Base-by-base conservation (phyloP, 2,113 vertebrate genomes). In the Eulemur macaco region DNA sequence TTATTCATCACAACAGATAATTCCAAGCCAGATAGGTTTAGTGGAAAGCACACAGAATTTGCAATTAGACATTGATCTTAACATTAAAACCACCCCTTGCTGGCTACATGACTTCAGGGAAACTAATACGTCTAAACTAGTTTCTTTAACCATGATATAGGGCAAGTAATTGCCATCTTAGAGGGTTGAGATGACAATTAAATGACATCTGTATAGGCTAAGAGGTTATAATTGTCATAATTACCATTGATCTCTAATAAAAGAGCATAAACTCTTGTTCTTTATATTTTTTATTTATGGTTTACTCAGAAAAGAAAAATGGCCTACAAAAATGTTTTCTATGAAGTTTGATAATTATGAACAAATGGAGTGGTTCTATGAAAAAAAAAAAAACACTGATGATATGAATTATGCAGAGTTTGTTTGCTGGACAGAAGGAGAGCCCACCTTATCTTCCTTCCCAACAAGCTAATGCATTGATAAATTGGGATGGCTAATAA, bases 61-160 rank as follows among this genome's bases (percentile, higher is more conserved):
- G 50, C 15, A 78, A 87, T 94, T 80, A 83, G 45, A 69, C 11
- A 93, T 96, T 60, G 50, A 76, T 80, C 56, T 73, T 21, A 96
- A 88, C 47, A 47, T 71, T 74, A 17, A 91, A 89, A 91, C 8
- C 45, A 34, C 18, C 47, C 82, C 37, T 66, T 90, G 18, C 23
- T 82, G 34, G 9, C 56, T 87, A 18, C 25, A 66, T 56, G 6
- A 86, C 58, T n/a, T 58, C 14, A 89, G 74, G 69, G 0, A 42
- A 84, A 64, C 69, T 86, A 54, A 63, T 45, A 42, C 27, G 47
- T 63, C 34, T 84, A 52, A 87, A 84, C 42, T 39, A 29, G 29
- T 91, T 89, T 87, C 90, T 91, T 91, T 86, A 96, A 56, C 25
- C n/a, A 69, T 71, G 56, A 82, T n/a, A 88, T 6, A 86, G 34